Percentiles rank a stretch among this genome's conserved stretches.
Evolutionary conservation across 2,113 vertebrate genomes (phyloP).

Genomic region (Pyxicephalus adspersus): DNA sequence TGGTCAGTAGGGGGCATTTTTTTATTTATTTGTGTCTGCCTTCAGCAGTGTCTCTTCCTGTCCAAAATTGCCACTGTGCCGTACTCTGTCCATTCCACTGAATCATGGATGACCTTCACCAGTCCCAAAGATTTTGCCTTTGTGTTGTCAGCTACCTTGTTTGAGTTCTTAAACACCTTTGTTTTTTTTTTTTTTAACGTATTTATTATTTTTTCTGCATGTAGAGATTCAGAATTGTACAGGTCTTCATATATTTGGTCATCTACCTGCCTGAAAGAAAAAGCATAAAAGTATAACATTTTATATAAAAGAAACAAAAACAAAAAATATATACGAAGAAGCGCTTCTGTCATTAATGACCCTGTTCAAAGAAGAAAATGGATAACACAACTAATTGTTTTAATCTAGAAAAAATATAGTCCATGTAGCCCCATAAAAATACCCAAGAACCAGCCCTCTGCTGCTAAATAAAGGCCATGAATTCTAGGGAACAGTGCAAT

Average conservation of each 20-base stretch:
- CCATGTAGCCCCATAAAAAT: background rate
- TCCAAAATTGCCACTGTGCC: slow-evolving; percentile 26
- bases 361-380: background rate
- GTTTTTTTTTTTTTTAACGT: background rate
- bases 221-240: slow-evolving; percentile 9
- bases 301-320: too few species aligned
- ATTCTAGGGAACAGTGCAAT: slow-evolving; percentile 50
- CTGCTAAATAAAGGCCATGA: slow-evolving; percentile 45
- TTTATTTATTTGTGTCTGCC: slow-evolving; percentile 35
- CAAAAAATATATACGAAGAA: too few species aligned
- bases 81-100: slow-evolving; percentile 22
- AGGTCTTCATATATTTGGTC: slow-evolving; percentile 7
- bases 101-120: slow-evolving; percentile 34
- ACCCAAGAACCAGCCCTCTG: slow-evolving; percentile 10
- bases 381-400: background rate
- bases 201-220: slow-evolving; percentile 39
- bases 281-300: background rate
- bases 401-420: background rate
- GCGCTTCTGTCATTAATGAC: too few species aligned
- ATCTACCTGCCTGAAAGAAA: slow-evolving; percentile 3
- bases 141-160: slow-evolving; percentile 12
- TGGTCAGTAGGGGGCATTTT: slow-evolving; percentile 42
- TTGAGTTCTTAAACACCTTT: background rate
- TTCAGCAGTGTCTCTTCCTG: slow-evolving; percentile 32
- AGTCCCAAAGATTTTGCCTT: slow-evolving; percentile 48